Evolutionary conservation across 2,888 invertebrate species (phyloP), one percentile per base, ranked within the genome.

Genomic region (Volucella inflata): DNA sequence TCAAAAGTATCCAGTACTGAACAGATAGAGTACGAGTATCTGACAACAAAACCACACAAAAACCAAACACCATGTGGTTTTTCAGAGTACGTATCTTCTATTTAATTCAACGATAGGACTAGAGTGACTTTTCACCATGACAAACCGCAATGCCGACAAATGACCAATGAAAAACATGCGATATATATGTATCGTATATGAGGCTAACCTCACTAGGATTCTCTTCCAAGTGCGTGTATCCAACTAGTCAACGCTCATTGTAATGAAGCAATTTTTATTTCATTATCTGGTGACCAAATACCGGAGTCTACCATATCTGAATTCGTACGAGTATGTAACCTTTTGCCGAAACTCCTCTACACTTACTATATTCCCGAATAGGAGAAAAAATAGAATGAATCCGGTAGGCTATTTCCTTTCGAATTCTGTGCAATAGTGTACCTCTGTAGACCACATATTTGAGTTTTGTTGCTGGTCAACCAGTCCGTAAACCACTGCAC

Each of bases 201-300:
- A n/a, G n/a, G n/a, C n/a, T n/a, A n/a, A n/a, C 30, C 30, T 30
- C 6, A 6, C 4, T 30, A 30, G 30, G 6, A 6, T 30, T 30
- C 30, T 30, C 30, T 30, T 30, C 6, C 6, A 30, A 0, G 30
- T 38, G 16, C 50, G 42, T 59, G 42, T 57, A 60, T 55, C 12
- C 8, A 36, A 62, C 62, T 78, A 74, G 83, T 68, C 78, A 74
- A 72, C 83, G 74, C 72, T 78, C 74, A 74, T 83, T 68, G 80
- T 75, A 84, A 80, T 84, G 70, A 70, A 84, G 75, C 62, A 70
- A 70, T 79, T 79, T 84, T 80, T 68, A 51, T 78, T 74, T 74
- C 64, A 83, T 84, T 84, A 78, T 75, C 80, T 75, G 40, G 59
- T 51, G 14, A 14, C 6, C 8, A 8, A 6, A 14, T 8, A 14